phyloP scores from a whole-genome alignment of 2,888 invertebrate species.

The Dascillus cervinus region DNA sequence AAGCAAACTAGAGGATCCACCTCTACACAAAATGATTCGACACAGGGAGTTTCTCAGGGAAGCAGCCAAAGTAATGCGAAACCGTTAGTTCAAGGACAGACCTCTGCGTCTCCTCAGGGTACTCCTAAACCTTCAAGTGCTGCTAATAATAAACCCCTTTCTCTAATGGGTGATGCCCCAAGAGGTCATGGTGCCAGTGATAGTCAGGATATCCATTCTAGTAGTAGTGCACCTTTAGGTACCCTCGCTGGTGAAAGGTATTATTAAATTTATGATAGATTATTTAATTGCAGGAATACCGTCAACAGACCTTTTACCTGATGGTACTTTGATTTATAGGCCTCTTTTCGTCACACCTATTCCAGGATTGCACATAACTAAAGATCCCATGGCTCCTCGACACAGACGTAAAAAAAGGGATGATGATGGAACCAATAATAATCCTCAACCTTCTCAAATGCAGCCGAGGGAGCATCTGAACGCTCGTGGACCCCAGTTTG shows the following conservation, averaged over 20 bases:
- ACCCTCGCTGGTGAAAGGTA: too few relatives aligned
- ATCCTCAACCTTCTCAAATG: constrained; percentile 10
- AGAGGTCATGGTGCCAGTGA: constrained; percentile 21
- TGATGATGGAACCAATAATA: constrained; percentile 26
- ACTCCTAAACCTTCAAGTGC: constrained; percentile 5
- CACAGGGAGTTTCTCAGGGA: constrained; percentile 21
- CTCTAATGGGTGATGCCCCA: constrained; percentile 17
- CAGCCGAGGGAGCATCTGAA: constrained; percentile 30
- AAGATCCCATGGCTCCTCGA: constrained; percentile 40
- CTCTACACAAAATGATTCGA: constrained; percentile 15
- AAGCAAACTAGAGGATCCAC: constrained; percentile 30
- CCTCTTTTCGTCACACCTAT: constrained; percentile 11
- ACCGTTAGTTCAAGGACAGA: constrained; percentile 8
- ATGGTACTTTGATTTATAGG: constrained; percentile 10
- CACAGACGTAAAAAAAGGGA: constrained; percentile 43
- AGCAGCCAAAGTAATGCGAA: constrained; percentile 13
- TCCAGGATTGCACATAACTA: constrained; percentile 26
- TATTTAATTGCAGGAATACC: too few relatives aligned
- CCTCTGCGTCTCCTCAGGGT: constrained; percentile 11
- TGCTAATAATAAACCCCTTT: constrained; percentile 10
- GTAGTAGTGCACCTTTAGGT: constrained; percentile 26
- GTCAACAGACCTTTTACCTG: constrained; percentile 12
- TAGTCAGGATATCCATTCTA: constrained; percentile 24
- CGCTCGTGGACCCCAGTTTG: constrained; percentile 58
- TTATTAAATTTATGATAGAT: too few relatives aligned